Base-by-base conservation (phyloP, 2,888 invertebrate species). In the Syrphus vitripennis region DNA sequence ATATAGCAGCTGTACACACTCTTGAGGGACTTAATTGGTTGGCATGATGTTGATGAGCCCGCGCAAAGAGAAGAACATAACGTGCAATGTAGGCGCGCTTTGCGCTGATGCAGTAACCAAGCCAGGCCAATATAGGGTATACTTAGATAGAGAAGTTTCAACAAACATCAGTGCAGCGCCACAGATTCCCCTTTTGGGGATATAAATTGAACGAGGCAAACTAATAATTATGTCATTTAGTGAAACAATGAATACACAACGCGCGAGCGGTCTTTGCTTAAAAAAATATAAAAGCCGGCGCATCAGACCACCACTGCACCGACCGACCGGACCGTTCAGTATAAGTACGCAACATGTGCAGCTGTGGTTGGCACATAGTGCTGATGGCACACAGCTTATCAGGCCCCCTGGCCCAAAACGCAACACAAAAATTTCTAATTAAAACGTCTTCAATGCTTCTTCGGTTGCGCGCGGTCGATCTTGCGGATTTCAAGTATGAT, bases 201-300 rank as follows among this genome's bases (percentile, higher is more conserved):
- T 81, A 84, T 84, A 81, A 84, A 84, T 84, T 84, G 84, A 84
- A 81, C 81, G 71, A 84, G 81, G 72, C 84, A 84, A 84, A 84
- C 81, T 84, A 84, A 84, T 84, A 84, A 84, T 84, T 84, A 84
- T 84, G 84, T 84, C 84, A 84, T 84, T 84, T 84, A 84, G 81
- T 53, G 84, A 84, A 84, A 84, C 84, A 84, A 84, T 84, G 84
- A 84, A 76, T 71, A 81, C 80, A 75, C 75, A 84, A 65, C 50
- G 67, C 67, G 50, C 80, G 63, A 65, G 80, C 74, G 69, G 71
- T 24, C 71, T 76, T 80, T 67, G 67, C 48, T n/a, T n/a, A n/a
- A n/a, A 34, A 48, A 50, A 69, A 72, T 19, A 71, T 75, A 79
- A 83, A 57, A 53, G 84, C 81, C 84, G 84, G 76, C 21, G 37